Evolutionary conservation across 1,140 invertebrate species (phyloP), one percentile per base, ranked within the genome.

Genomic region (Drosophila lowei): DNA sequence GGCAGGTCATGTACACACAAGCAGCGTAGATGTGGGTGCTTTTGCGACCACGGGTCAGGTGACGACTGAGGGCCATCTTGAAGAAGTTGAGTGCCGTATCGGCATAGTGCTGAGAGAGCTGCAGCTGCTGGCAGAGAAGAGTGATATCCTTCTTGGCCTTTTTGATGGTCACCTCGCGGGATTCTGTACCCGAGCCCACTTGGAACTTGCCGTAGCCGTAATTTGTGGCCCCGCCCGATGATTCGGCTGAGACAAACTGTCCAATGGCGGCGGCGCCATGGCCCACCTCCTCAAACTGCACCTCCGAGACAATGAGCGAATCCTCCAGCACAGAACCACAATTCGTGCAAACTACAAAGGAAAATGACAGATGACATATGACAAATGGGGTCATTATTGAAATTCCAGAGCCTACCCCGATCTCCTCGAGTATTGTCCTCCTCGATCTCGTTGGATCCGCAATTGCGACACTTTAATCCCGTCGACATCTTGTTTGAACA

Each of bases 271-370:
- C 94, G 49, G 96, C 96, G 16, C 98, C 98, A 91, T 96, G 95
- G 16, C 96, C 94, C 91, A 96, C 96, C 92, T 99, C 98, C 92
- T 98, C 96, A 91, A 99, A 99, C 90, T 98, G 97, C 53, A 99
- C 95, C 92, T 99, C 98, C 3, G 97, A 97, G 23, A 99, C 98
- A 89, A 99, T 99, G 50, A 98, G 95, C 79, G 97, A 97, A 79
- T 99, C 98, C 91, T 99, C 98, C 3, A 99, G 91, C 2, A 99
- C 98, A 34, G 96, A 95, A 46, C 98, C 99, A 93, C 99, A 99
- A 79, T 95, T 95, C 34, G 96, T 99, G 92, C 99, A 99, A 0
- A 99, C 97, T 42, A 2, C 5, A 61, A 28, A 1, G 3, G 5
- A 2, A 41, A 6, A 11, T 13, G n/a, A 13, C 21, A 18, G 15